Conservation (phyloP, 2,888 invertebrate genomes). For the Xylota sylvarum region DNA sequence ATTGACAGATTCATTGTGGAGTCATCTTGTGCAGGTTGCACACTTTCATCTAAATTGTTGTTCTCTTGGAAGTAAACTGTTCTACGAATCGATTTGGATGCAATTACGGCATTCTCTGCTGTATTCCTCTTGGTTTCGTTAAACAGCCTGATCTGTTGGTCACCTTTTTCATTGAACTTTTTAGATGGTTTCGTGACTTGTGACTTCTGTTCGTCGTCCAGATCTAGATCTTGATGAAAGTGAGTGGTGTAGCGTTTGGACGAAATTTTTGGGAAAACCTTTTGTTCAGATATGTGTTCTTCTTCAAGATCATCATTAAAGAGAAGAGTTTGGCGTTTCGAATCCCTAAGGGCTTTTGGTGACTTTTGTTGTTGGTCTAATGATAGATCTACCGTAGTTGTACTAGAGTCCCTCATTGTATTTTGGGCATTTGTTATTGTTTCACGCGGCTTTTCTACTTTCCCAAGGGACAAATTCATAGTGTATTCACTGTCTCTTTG, state of each 20-base stretch:
- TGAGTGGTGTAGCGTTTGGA: constrained; percentile 10
- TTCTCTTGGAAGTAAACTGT: constrained; percentile 21
- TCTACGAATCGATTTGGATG: background rate
- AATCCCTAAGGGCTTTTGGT: background rate
- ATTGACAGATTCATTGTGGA: background rate
- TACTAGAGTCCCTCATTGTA: background rate
- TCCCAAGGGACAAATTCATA: constrained; percentile 1
- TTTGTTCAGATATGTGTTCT: background rate
- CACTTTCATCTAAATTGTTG: constrained; percentile 27
- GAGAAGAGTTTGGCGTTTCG: constrained; percentile 9
- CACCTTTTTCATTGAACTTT: background rate
- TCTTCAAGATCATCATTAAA: constrained; percentile 5
- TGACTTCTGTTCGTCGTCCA: background rate
- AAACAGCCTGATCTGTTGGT: background rate
- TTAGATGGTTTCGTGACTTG: background rate
- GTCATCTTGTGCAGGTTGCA: background rate
- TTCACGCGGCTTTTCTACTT: background rate
- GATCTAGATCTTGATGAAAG: constrained; percentile 23
- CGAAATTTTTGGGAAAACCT: background rate
- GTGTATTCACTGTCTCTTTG: constrained; percentile 13
- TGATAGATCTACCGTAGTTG: background rate
- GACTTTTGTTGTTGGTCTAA: background rate
- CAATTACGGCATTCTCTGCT: background rate
- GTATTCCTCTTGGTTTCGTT: constrained; percentile 43
- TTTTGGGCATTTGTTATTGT: background rate